Base-by-base conservation (phyloP, 2,113 vertebrate species). In the Amia ocellicauda region DNA sequence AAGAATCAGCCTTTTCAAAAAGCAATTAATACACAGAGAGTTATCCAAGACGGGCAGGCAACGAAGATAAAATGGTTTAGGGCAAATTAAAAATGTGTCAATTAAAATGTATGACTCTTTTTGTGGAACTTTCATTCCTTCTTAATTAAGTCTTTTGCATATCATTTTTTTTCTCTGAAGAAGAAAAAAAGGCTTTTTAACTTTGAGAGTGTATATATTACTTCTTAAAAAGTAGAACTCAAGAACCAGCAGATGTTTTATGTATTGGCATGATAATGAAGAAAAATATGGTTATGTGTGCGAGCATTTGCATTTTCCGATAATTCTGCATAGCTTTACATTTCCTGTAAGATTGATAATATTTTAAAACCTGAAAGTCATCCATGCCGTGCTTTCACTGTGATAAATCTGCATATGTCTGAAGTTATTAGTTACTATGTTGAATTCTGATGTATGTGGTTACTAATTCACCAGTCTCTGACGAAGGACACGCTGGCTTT, bases 371-470 rank as follows among this genome's bases (percentile, higher is more conserved):
- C 10, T 36, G n/a, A 29, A 20, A 26, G 36, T 27, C 36, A 64
- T 24, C 62, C 43, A 17, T 11, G n/a, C n/a, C n/a, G n/a, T n/a
- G n/a, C n/a, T n/a, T n/a, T n/a, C n/a, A n/a, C n/a, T n/a, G n/a
- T n/a, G n/a, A n/a, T n/a, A 63, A 24, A 53, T 42, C 31, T n/a
- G 49, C 58, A 50, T 13, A 50, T 20, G 22, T 22, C 49, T 63
- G 23, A 53, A 22, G 13, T 14, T 42, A 24, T 23, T 22, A 29
- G 10, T 22, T 22, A 45, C 19, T 29, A 22, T 52, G 17, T 20
- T 52, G 19, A 24, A 29, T 41, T 56, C 9, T 45, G 8, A 55
- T 55, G 9, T 29, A 45, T 56, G n/a, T 40, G 3, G 8, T 45
- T 63, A 47, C 54, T 56, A 43, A 56, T 64, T 42, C 24, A 64